Percentiles rank a stretch among this genome's conserved stretches.
Conservation (phyloP, 2,113 vertebrate genomes). For the Recurvirostra avosetta region DNA sequence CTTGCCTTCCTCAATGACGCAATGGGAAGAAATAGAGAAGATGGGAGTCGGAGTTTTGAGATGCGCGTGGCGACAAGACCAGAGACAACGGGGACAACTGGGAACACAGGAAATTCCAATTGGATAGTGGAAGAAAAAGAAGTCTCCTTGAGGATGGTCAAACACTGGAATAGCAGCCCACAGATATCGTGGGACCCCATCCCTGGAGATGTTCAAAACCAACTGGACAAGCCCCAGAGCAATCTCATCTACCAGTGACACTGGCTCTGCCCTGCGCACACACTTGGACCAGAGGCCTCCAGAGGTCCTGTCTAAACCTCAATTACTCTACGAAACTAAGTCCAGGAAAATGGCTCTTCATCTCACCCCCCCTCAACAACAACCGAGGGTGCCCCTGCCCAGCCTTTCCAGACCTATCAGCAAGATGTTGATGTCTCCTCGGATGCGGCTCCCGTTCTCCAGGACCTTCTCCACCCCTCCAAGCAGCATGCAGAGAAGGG, state of each 20-base stretch:
- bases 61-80: background rate
- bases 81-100: background rate
- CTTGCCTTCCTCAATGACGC: background rate
- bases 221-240: background rate
- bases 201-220: background rate
- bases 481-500: conserved; percentile 93
- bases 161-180: background rate
- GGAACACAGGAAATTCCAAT: background rate
- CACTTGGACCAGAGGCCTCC: background rate
- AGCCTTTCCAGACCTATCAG: conserved; percentile 82
- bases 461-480: conserved; percentile 94
- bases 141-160: background rate
- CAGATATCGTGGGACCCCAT: background rate
- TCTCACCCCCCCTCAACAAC: accelerated
- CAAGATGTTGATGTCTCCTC: conserved; percentile 96
- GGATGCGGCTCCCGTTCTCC: conserved; percentile 91
- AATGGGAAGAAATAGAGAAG: background rate
- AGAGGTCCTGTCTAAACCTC: background rate
- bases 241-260: background rate
- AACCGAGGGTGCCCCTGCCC: background rate
- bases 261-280: accelerated
- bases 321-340: background rate
- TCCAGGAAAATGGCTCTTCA: background rate
- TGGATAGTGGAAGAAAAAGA: background rate
- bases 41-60: background rate